Evolutionary conservation across 2,113 vertebrate species (phyloP).

Genomic region (Osmerus eperlanus): DNA sequence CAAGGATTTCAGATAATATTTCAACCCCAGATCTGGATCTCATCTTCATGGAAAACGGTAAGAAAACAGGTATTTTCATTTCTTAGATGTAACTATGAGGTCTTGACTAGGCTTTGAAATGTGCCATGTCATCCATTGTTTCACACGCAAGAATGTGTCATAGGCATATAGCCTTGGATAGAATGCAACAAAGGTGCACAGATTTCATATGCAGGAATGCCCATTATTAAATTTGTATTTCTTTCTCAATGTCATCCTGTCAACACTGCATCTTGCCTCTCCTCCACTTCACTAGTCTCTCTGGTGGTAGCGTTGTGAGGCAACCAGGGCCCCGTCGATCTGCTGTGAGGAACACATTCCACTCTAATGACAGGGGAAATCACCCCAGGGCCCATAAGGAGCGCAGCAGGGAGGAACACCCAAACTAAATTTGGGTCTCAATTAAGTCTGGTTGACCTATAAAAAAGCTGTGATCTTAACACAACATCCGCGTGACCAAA

Average conservation of each 20-base stretch:
- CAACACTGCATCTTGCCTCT: not conserved
- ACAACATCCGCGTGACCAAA: slow-evolving; percentile 21
- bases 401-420: slow-evolving; percentile 30
- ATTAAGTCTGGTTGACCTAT: slow-evolving; percentile 33
- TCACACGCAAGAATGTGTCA: too few relatives aligned
- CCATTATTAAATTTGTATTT: too few relatives aligned
- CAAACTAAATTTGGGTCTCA: slow-evolving; percentile 39
- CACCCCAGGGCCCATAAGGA: slow-evolving; percentile 36
- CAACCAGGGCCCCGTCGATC: slow-evolving; percentile 10
- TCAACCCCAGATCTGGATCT: too few relatives aligned
- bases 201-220: too few relatives aligned
- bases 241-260: not conserved
- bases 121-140: too few relatives aligned
- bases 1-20: too few relatives aligned
- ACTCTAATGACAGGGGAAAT: slow-evolving; percentile 59
- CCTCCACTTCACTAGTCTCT: slow-evolving; percentile 13
- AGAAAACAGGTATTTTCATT: too few relatives aligned
- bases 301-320: slow-evolving; percentile 23
- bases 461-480: slow-evolving; percentile 35
- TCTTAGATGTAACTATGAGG: too few relatives aligned
- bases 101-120: too few relatives aligned
- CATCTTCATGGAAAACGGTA: too few relatives aligned
- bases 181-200: too few relatives aligned
- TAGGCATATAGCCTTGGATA: too few relatives aligned
- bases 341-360: slow-evolving; percentile 54